phyloP scores from a whole-genome alignment of 2,113 vertebrate genomes.

The Hirundichthys speculiger region DNA sequence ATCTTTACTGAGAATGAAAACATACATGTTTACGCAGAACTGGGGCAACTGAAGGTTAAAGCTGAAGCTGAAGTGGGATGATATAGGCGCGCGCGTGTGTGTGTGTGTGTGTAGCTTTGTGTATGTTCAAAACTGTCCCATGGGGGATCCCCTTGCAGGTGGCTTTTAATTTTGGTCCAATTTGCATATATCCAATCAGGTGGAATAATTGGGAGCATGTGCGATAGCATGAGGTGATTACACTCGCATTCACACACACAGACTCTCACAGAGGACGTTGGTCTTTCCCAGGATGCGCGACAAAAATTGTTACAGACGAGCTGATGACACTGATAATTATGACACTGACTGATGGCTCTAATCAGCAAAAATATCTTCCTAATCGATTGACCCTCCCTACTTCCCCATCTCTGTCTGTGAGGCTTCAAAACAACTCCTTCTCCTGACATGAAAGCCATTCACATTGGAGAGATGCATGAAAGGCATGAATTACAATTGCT shows the following conservation, averaged over 20 bases:
- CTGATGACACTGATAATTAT: constrained; percentile 82
- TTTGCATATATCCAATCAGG: constrained; percentile 87
- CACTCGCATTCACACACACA: constrained; percentile 22
- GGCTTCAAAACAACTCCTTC: constrained; percentile 62
- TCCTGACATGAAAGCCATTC: constrained; percentile 61
- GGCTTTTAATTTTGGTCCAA: constrained; percentile 80
- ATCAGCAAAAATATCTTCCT: constrained; percentile 81
- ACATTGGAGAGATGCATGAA: constrained; percentile 73
- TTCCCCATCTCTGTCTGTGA: constrained; percentile 44
- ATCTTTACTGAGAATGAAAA: constrained; percentile 14
- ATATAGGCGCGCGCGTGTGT: constrained; percentile 11
- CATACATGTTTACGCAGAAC: constrained; percentile 4
- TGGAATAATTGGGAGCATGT: constrained; percentile 79
- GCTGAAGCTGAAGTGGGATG: constrained; percentile 35
- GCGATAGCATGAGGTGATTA: constrained; percentile 52
- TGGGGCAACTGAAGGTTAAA: constrained; percentile 64
- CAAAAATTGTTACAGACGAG: constrained; percentile 63
- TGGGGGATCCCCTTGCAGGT: constrained; percentile 75
- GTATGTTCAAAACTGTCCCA: constrained; percentile 63
- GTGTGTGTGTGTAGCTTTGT: constrained; percentile 19
- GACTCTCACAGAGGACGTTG: constrained; percentile 46
- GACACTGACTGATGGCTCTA: constrained; percentile 85
- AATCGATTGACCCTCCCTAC: constrained; percentile 76
- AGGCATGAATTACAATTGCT: constrained; percentile 73
- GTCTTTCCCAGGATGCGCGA: constrained; percentile 64